A percentile compares a stretch with the other conserved stretches of the same genome.
Evolutionary conservation across 2,797 vertebrate species (phyloP).

Genomic region (Melanotaenia boesemani): DNA sequence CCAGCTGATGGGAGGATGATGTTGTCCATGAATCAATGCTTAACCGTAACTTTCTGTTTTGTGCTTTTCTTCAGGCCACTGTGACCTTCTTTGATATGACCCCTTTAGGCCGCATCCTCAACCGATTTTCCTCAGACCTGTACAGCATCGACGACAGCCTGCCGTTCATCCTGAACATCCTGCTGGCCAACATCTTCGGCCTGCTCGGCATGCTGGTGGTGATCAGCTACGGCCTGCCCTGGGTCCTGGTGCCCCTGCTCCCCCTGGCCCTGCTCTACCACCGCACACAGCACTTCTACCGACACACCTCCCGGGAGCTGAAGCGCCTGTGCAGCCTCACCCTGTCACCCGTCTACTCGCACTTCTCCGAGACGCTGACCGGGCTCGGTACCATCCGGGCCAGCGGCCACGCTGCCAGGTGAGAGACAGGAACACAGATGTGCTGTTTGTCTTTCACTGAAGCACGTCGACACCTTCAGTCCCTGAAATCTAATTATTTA

Average conservation of each 20-base stretch:
- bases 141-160: conserved; percentile 91
- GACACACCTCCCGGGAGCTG: conserved; percentile 91
- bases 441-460: not conserved
- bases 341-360: conserved; percentile 94
- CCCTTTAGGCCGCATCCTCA: conserved; percentile 90
- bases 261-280: conserved; percentile 88
- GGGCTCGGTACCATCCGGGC: conserved; percentile 92
- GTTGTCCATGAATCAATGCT: too few relatives aligned
- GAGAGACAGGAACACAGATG: not conserved
- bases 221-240: conserved; percentile 90
- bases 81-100: conserved; percentile 93
- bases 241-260: conserved; percentile 88
- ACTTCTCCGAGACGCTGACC: conserved; percentile 93
- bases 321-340: conserved; percentile 93
- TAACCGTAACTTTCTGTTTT: not conserved
- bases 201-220: conserved; percentile 91
- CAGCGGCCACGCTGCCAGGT: conserved; percentile 87
- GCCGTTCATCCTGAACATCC: conserved; percentile 94
- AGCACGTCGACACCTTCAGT: not conserved
- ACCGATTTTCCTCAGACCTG: conserved; percentile 95
- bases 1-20: too few relatives aligned
- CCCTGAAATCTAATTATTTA: not conserved
- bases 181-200: conserved; percentile 87
- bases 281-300: conserved; percentile 88
- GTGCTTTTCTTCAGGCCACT: conserved; percentile 81